Conservation (phyloP, 2,797 vertebrate genomes). For the Phrynocephalus vlangalii region DNA sequence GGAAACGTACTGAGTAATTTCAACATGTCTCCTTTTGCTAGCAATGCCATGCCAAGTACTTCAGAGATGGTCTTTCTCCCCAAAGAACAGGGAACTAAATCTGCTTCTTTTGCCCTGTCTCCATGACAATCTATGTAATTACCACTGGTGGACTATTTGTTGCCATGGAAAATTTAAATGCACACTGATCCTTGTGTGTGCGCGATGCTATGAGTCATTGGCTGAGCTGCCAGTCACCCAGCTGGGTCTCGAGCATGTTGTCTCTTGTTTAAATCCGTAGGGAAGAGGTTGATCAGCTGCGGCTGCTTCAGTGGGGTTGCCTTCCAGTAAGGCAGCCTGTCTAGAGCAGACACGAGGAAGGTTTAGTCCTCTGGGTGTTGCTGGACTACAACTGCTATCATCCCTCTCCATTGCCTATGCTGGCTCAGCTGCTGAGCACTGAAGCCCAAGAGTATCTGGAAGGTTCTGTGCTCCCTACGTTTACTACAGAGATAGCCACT, state of each 20-base stretch:
- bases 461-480: neutral
- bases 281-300: constrained; percentile 15
- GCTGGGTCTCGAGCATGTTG: neutral
- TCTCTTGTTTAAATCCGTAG: neutral
- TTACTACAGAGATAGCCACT: neutral
- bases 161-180: constrained; percentile 82
- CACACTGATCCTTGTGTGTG: constrained; percentile 76
- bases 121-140: constrained; percentile 78
- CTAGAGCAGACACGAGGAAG: neutral
- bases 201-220: constrained; percentile 75
- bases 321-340: neutral
- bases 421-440: neutral
- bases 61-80: constrained; percentile 22
- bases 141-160: constrained; percentile 81
- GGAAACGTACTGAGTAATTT: neutral
- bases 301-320: neutral
- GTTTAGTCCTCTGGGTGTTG: neutral
- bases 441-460: neutral
- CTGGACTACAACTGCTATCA: neutral
- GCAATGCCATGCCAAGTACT: neutral
- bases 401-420: neutral
- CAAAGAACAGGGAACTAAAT: constrained; percentile 58
- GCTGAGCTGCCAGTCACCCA: constrained; percentile 46
- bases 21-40: neutral
- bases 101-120: constrained; percentile 77